These are phyloP conservation scores for Daphoenositta chrysoptera DNA, from an alignment of 2,113 vertebrate species.

Conservation along the genomic window DNA sequence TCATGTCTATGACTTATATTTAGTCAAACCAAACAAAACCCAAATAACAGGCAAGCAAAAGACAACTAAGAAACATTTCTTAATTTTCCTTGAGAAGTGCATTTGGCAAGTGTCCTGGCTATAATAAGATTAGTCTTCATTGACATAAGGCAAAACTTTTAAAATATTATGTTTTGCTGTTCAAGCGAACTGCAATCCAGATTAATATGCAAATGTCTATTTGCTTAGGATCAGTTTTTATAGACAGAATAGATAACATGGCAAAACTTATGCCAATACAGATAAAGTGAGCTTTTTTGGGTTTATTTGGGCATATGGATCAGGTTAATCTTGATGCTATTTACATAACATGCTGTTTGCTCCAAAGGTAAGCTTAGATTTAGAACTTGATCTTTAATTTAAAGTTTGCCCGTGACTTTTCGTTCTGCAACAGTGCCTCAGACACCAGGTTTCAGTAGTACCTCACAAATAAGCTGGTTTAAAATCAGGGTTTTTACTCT, in stretches of 20 bases:
- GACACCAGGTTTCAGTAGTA: neutral
- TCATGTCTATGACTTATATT: neutral
- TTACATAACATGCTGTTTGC: neutral
- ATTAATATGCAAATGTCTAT: slow-evolving; percentile 32
- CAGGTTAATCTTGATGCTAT: slow-evolving; percentile 4
- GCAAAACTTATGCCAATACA: neutral
- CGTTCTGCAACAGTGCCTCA: neutral
- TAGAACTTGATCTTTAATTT: neutral
- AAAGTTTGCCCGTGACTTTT: neutral
- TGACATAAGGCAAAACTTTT: neutral
- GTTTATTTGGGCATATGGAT: neutral
- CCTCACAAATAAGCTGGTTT: neutral
- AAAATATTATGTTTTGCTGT: slow-evolving; percentile 38
- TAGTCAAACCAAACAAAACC: neutral
- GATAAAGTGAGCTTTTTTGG: neutral
- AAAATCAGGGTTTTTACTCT: neutral
- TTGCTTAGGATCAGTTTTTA: slow-evolving; percentile 32
- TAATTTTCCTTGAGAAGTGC: neutral
- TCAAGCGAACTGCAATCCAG: neutral
- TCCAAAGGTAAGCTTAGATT: neutral
- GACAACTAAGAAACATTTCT: neutral
- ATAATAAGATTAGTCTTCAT: neutral
- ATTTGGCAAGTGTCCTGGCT: neutral
- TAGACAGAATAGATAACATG: neutral
- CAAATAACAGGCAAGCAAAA: neutral